phyloP scores from a whole-genome alignment of 2,113 vertebrate species.

The Boleophthalmus pectinirostris region DNA sequence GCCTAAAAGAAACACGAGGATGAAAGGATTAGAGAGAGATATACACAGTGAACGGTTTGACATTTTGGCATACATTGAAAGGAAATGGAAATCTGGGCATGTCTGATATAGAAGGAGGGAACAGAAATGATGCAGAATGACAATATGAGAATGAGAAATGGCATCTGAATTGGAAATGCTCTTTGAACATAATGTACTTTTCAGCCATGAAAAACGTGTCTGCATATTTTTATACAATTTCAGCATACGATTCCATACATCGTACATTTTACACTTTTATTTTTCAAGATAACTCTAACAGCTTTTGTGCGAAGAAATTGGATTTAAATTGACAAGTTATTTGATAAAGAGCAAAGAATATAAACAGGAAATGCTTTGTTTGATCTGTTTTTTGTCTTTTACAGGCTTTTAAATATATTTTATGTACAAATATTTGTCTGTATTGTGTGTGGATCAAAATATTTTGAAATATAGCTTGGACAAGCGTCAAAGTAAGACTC shows the following conservation, averaged over 20 bases:
- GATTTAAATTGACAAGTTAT: no score
- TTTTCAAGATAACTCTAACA: not conserved
- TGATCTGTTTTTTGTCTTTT: no score
- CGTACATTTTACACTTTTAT: no score
- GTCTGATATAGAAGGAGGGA: not conserved
- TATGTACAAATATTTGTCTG: no score
- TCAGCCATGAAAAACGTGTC: not conserved
- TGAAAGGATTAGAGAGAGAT: not conserved
- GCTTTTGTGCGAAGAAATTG: no score
- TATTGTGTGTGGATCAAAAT: no score
- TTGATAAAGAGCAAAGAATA: no score
- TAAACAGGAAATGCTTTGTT: no score
- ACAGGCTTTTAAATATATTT: no score
- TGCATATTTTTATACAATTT: not conserved
- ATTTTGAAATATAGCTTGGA: no score
- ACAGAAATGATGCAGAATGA: not conserved
- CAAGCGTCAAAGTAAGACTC: no score
- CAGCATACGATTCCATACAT: no score
- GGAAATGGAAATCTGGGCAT: not conserved
- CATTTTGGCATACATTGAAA: conserved; percentile 3
- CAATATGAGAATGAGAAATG: not conserved
- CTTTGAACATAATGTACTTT: not conserved
- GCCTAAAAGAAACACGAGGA: conserved; percentile 67
- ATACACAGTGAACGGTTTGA: not conserved
- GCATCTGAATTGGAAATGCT: not conserved